Evolutionary conservation across 37 sponge, comb jelly and placozoan genomes (phyloP).

Genomic region (Eunapius fragilis): DNA sequence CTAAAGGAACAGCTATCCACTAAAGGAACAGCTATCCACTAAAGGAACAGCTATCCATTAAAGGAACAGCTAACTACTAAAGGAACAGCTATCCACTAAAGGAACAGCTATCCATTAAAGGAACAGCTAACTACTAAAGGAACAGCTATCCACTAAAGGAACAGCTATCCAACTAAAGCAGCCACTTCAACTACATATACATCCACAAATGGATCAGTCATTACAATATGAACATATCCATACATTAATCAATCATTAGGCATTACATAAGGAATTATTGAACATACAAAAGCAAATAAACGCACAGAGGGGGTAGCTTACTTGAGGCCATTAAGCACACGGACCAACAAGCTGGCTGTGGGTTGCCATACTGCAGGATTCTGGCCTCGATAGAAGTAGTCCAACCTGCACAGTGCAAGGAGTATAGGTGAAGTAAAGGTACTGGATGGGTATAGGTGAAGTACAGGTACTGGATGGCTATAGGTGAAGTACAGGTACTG

Average conservation of each 20-base stretch:
- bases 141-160: neutral
- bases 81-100: neutral
- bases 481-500: no score
- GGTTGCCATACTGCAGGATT: conserved; percentile 61
- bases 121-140: neutral
- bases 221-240: no score
- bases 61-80: neutral
- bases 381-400: conserved; percentile 50
- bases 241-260: no score
- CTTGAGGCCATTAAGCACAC: conserved; percentile 69
- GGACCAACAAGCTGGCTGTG: conserved; percentile 68
- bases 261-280: no score
- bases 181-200: neutral
- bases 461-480: no score
- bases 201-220: no score
- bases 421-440: no score
- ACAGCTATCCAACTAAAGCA: neutral
- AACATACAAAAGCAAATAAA: no score
- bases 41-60: neutral
- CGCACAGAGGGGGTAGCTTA: neutral
- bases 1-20: no score
- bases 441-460: no score
- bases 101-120: neutral
- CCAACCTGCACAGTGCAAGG: conserved; percentile 19
- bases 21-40: neutral